phyloP scores from a whole-genome alignment of 2,797 vertebrate species.

The Chaetodon trifasciatus region DNA sequence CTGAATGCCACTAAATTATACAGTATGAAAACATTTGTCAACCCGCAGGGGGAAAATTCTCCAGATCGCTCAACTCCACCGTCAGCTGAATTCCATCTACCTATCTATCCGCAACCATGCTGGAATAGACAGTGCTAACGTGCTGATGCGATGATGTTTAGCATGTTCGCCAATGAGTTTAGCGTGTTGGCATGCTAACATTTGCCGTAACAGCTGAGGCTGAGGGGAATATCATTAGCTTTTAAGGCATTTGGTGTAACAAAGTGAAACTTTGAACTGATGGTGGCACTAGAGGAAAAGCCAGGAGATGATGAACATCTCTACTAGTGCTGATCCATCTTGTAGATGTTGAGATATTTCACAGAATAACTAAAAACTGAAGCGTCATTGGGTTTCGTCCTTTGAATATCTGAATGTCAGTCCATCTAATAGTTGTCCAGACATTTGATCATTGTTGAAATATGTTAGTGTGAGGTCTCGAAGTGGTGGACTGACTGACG shows the following conservation, averaged over 20 bases:
- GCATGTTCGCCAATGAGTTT: no score
- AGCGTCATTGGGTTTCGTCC: no score
- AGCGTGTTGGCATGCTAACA: neutral
- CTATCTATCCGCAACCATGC: neutral
- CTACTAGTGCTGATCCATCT: no score
- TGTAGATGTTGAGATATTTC: neutral
- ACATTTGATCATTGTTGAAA: neutral
- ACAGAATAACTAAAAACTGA: neutral
- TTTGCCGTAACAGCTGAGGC: neutral
- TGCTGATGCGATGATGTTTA: neutral
- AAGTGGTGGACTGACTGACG: neutral
- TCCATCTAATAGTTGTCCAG: no score
- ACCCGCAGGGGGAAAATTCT: slow-evolving; percentile 41
- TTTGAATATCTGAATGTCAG: no score
- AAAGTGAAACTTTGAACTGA: neutral
- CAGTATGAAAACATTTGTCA: slow-evolving; percentile 46
- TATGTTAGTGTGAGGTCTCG: neutral
- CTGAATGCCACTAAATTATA: slow-evolving; percentile 64
- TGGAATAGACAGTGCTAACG: neutral
- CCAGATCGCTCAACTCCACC: neutral
- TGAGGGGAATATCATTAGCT: neutral
- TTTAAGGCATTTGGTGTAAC: neutral
- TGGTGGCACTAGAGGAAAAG: neutral
- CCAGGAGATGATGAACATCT: neutral
- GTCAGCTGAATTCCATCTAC: slow-evolving; percentile 10